These are phyloP conservation scores for Bombus superbus DNA, from an alignment of 1,140 invertebrate species.

Conservation along the genomic window DNA sequence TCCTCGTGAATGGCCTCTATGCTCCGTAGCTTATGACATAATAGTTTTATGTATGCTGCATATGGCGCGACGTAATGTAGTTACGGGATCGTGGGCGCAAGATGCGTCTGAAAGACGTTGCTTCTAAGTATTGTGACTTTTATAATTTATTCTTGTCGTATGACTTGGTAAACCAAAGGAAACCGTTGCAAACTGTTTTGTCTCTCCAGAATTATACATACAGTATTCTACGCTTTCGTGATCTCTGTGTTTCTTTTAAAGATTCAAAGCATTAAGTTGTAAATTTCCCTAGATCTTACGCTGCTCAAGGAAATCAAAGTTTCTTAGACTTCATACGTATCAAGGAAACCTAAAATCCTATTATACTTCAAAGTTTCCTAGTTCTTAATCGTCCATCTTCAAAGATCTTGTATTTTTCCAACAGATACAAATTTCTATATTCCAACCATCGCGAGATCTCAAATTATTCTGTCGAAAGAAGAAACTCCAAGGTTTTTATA, in stretches of 20 bases:
- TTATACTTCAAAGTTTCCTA: too few species aligned
- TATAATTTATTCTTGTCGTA: not conserved
- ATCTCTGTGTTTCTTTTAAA: not conserved
- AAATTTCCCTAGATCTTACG: not conserved
- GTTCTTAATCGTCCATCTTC: too few species aligned
- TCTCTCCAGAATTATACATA: not conserved
- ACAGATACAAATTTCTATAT: too few species aligned
- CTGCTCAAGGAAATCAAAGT: not conserved
- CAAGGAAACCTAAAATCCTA: not conserved
- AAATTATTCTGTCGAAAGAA: too few species aligned
- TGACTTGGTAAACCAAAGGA: not conserved
- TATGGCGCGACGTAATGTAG: constrained; percentile 19
- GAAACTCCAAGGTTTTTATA: too few species aligned
- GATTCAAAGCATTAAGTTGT: not conserved
- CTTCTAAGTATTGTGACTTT: not conserved
- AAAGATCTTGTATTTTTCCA: too few species aligned
- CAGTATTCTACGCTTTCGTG: not conserved
- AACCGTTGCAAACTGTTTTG: not conserved
- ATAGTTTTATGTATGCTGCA: constrained; percentile 68
- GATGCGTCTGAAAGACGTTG: not conserved
- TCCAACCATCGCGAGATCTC: too few species aligned
- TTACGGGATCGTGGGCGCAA: constrained; percentile 5
- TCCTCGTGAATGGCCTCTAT: constrained; percentile 62
- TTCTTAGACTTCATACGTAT: not conserved
- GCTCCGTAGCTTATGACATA: constrained; percentile 73